phyloP scores from a whole-genome alignment of 2,113 vertebrate species.

The Hemiscyllium ocellatum region DNA sequence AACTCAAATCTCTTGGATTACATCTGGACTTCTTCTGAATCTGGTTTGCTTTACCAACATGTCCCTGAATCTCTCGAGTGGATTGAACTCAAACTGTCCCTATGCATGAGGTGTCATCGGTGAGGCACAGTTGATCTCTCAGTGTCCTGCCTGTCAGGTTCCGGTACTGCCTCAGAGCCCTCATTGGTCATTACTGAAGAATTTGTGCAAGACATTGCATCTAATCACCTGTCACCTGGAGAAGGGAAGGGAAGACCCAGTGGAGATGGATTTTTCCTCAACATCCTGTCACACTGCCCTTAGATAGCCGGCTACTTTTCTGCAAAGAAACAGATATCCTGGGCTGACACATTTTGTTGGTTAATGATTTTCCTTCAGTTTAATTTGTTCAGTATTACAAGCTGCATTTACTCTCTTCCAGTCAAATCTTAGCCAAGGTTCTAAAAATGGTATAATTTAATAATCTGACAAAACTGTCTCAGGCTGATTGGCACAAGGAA shows the following conservation, averaged over 20 bases:
- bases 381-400: background rate
- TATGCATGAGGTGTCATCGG: background rate
- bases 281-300: background rate
- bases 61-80: background rate
- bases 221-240: too few species aligned
- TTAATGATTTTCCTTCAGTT: background rate
- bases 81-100: background rate
- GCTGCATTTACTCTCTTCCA: background rate
- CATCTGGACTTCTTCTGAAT: too few species aligned
- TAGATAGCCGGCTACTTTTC: background rate
- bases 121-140: background rate
- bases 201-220: background rate
- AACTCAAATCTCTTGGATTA: too few species aligned
- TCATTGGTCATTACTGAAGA: background rate
- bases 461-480: background rate
- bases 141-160: background rate
- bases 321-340: background rate
- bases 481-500: background rate
- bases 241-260: background rate
- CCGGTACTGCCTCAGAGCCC: background rate
- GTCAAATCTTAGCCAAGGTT: background rate
- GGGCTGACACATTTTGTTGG: background rate
- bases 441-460: background rate
- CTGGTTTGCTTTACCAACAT: background rate
- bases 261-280: background rate